phyloP scores from a whole-genome alignment of 2,888 invertebrate species.

The Scaptomyza cyrtandrae region DNA sequence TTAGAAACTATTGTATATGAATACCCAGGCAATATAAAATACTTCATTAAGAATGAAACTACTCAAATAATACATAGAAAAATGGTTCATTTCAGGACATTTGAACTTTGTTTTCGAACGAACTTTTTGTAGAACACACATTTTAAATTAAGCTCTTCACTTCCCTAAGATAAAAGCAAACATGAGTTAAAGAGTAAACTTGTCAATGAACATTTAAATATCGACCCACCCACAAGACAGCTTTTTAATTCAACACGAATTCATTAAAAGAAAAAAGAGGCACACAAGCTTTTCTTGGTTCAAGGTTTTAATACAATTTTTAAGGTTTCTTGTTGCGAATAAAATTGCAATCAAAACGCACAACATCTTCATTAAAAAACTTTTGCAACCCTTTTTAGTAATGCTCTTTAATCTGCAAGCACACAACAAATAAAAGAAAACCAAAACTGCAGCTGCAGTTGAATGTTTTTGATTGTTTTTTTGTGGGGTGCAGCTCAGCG shows the following conservation, averaged over 20 bases:
- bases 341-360: background rate
- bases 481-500: slow-evolving; percentile 13
- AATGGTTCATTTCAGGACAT: no score
- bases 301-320: background rate
- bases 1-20: no score
- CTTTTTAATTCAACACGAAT: background rate
- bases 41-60: no score
- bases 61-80: no score
- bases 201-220: background rate
- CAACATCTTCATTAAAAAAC: background rate
- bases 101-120: no score
- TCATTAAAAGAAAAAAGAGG: background rate
- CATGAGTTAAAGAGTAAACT: background rate
- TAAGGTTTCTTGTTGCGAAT: background rate
- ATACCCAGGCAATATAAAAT: no score
- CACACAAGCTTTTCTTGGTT: background rate
- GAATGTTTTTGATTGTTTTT: slow-evolving; percentile 4
- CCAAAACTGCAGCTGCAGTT: slow-evolving; percentile 1
- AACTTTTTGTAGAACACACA: no score
- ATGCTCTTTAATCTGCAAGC: background rate
- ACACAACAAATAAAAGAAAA: background rate
- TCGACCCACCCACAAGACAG: background rate
- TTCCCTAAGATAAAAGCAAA: no score
- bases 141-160: no score
- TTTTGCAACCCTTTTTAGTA: slow-evolving; percentile 7